A percentile compares a stretch with the other conserved stretches of the same genome.
phyloP scores from a whole-genome alignment of 2,888 invertebrate genomes.

The Galerucella nymphaeae region DNA sequence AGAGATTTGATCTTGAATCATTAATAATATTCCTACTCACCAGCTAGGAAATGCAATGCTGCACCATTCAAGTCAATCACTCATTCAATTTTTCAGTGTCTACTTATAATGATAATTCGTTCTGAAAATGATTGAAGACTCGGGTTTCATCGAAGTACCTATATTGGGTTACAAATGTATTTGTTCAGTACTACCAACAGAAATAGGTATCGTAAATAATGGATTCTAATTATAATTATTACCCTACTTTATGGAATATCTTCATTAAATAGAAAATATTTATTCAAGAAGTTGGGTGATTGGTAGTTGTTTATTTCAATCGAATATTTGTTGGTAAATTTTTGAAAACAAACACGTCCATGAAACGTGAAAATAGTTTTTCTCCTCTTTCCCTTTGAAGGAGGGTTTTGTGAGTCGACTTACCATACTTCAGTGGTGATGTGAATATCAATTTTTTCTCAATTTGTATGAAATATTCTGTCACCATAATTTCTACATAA shows the following conservation, averaged over 20 bases:
- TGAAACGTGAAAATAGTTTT: no score
- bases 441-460: no score
- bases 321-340: no score
- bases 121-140: slow-evolving; percentile 38
- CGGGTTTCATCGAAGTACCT: slow-evolving; percentile 25
- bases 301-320: no score
- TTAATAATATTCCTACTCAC: slow-evolving; percentile 55
- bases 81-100: slow-evolving; percentile 41
- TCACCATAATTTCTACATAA: no score
- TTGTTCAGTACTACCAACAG: neutral
- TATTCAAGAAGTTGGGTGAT: no score
- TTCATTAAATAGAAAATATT: neutral
- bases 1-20: slow-evolving; percentile 57
- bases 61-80: slow-evolving; percentile 43
- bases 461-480: no score
- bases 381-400: no score
- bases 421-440: no score
- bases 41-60: slow-evolving; percentile 44
- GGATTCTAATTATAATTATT: neutral
- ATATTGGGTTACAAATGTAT: slow-evolving; percentile 31
- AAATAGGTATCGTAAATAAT: neutral
- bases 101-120: slow-evolving; percentile 37
- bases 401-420: no score
- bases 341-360: no score
- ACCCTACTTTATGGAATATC: neutral